phyloP scores from a whole-genome alignment of 2,113 vertebrate species.

The Cryptotis parvus region DNA sequence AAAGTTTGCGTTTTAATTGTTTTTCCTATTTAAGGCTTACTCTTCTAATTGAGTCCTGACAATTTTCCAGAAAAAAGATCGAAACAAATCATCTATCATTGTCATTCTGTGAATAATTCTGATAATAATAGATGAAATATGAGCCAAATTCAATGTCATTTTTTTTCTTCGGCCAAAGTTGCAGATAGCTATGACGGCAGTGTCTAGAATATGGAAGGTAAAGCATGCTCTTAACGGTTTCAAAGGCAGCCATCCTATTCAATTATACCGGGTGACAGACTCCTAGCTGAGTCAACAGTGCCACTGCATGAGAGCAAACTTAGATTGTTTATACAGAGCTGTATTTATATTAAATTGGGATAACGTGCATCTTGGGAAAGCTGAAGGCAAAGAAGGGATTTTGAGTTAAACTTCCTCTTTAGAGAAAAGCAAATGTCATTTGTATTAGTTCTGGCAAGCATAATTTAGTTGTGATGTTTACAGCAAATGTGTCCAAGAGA shows the following conservation, averaged over 20 bases:
- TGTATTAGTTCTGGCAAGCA: constrained; percentile 74
- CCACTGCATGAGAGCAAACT: constrained; percentile 67
- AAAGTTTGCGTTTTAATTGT: constrained; percentile 56
- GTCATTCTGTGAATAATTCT: constrained; percentile 73
- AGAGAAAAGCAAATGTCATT: constrained; percentile 67
- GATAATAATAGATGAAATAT: constrained; percentile 69
- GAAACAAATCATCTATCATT: constrained; percentile 67
- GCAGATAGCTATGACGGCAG: constrained; percentile 59
- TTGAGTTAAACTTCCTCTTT: constrained; percentile 68
- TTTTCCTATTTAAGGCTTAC: neutral
- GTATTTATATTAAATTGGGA: constrained; percentile 79
- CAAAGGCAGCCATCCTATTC: constrained; percentile 60
- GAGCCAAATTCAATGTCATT: constrained; percentile 69
- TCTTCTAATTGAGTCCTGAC: constrained; percentile 16
- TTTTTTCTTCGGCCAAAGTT: constrained; percentile 54
- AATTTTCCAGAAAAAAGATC: constrained; percentile 68
- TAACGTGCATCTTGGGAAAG: constrained; percentile 73
- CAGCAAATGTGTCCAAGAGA: constrained; percentile 52
- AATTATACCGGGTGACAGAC: constrained; percentile 63
- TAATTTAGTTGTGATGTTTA: constrained; percentile 59
- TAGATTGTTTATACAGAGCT: constrained; percentile 70
- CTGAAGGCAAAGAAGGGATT: constrained; percentile 60
- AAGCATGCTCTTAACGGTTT: constrained; percentile 75
- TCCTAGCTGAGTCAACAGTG: constrained; percentile 63
- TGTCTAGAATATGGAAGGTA: constrained; percentile 32